Percentiles rank a stretch among this genome's conserved stretches.
phyloP scores from a whole-genome alignment of 2,888 invertebrate genomes.

The Cheilosia grossa region DNA sequence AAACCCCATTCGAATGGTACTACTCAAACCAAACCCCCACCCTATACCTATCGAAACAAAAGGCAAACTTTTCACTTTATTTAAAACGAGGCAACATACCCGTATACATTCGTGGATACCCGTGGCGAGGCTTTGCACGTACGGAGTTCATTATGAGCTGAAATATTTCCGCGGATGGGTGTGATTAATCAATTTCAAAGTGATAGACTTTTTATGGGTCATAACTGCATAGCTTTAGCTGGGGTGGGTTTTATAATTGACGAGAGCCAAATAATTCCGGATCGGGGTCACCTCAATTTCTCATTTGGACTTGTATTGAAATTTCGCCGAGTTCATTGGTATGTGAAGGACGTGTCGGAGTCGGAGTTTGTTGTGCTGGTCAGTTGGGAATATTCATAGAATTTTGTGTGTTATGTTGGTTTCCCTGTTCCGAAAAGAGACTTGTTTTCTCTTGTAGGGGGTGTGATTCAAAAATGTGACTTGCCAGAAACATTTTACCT shows the following conservation, averaged over 20 bases:
- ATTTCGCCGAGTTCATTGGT: slow-evolving; percentile 3
- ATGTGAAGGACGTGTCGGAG: neutral
- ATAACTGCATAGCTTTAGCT: slow-evolving; percentile 20
- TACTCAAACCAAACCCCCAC: slow-evolving; percentile 13
- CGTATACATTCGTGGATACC: neutral
- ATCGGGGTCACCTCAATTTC: slow-evolving; percentile 26
- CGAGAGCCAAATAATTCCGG: neutral
- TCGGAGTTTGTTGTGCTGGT: neutral
- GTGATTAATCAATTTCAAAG: slow-evolving; percentile 61
- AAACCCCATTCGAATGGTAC: slow-evolving; percentile 64
- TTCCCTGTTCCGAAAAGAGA: too few species aligned
- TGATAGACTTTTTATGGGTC: slow-evolving; percentile 32
- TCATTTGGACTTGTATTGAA: slow-evolving; percentile 6
- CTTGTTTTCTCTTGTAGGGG: too few species aligned
- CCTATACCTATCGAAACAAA: slow-evolving; percentile 18
- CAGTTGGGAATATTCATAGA: neutral
- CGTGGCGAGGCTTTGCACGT: slow-evolving; percentile 23
- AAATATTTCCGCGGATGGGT: slow-evolving; percentile 53
- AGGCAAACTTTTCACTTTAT: slow-evolving; percentile 28
- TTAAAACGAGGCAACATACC: slow-evolving; percentile 23
- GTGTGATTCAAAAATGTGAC: too few species aligned
- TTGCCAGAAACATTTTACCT: too few species aligned
- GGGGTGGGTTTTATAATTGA: slow-evolving; percentile 17
- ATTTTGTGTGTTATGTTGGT: too few species aligned
- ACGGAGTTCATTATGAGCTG: slow-evolving; percentile 53